Conservation (phyloP, 2,797 vertebrate species). For the Myotis vivesi region DNA sequence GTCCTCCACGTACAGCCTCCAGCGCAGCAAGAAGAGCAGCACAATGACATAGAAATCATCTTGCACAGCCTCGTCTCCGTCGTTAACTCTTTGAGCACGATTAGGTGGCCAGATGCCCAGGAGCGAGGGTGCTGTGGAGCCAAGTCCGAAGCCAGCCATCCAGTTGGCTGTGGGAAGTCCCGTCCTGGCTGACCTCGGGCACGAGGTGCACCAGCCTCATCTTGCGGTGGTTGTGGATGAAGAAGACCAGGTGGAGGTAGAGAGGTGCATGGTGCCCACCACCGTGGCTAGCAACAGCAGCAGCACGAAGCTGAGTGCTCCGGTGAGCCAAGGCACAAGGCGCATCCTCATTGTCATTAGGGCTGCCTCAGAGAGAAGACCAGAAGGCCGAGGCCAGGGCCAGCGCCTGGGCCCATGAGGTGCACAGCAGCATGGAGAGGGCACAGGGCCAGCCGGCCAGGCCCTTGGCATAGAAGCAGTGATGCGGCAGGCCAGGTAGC, state of each 20-base stretch:
- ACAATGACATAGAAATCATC: slow-evolving; percentile 96
- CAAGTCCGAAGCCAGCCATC: slow-evolving; percentile 91
- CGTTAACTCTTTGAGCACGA: slow-evolving; percentile 96
- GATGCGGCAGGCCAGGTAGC: slow-evolving; percentile 87
- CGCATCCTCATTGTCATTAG: too few species aligned
- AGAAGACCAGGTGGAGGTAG: slow-evolving; percentile 95
- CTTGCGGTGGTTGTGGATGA: slow-evolving; percentile 95
- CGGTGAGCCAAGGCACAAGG: too few species aligned
- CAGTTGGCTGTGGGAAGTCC: slow-evolving; percentile 98
- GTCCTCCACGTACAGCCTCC: slow-evolving; percentile 93
- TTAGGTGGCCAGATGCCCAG: slow-evolving; percentile 93
- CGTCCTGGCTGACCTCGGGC: slow-evolving; percentile 96
- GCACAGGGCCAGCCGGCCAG: neutral
- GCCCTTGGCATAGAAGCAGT: too few species aligned
- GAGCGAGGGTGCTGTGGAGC: slow-evolving; percentile 93
- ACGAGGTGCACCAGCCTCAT: slow-evolving; percentile 96
- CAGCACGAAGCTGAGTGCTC: too few species aligned
- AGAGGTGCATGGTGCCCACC: slow-evolving; percentile 90
- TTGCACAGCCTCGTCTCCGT: slow-evolving; percentile 95
- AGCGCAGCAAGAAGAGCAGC: slow-evolving; percentile 92
- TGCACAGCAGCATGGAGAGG: neutral
- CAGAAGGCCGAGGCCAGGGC: too few species aligned
- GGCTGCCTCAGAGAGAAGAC: too few species aligned
- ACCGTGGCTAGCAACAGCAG: too few species aligned
- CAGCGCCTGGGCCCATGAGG: too few species aligned